Evolutionary conservation across 1,140 invertebrate species (phyloP).

Genomic region (Cyrtorhinus lividipennis): DNA sequence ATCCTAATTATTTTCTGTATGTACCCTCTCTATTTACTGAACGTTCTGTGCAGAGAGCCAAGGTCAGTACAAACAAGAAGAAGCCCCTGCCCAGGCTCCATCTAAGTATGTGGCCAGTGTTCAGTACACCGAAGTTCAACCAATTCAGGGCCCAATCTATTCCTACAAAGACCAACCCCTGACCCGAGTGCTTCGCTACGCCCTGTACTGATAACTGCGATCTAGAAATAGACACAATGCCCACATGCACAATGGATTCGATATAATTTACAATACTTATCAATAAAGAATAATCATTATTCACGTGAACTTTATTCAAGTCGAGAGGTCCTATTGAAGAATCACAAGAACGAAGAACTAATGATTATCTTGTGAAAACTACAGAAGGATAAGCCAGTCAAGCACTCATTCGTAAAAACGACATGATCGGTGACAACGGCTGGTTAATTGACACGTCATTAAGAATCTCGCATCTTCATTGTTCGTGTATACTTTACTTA

Average conservation of each 20-base stretch:
- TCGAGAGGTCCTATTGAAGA: neutral
- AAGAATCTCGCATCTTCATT: too few species aligned
- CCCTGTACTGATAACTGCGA: neutral
- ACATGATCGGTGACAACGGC: too few species aligned
- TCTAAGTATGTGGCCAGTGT: slow-evolving; percentile 19
- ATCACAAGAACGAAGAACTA: neutral
- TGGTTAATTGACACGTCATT: too few species aligned
- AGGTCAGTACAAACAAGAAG: slow-evolving; percentile 4
- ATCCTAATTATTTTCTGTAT: neutral
- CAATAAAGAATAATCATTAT: neutral
- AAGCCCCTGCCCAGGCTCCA: slow-evolving; percentile 4
- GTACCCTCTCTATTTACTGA: too few species aligned
- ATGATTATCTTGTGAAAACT: neutral
- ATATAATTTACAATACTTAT: neutral
- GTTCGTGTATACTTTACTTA: too few species aligned
- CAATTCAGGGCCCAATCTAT: slow-evolving; percentile 24
- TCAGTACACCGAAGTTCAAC: slow-evolving; percentile 24
- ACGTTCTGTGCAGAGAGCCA: neutral
- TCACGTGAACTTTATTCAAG: too few species aligned
- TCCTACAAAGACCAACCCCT: slow-evolving; percentile 21
- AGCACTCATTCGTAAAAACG: too few species aligned
- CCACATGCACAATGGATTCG: neutral
- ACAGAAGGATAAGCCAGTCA: too few species aligned
- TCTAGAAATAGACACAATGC: neutral
- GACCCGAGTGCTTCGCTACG: slow-evolving; percentile 19